A percentile compares a stretch with the other conserved stretches of the same genome.
phyloP scores from a whole-genome alignment of 2,797 vertebrate species.

The Alectoris magna region DNA sequence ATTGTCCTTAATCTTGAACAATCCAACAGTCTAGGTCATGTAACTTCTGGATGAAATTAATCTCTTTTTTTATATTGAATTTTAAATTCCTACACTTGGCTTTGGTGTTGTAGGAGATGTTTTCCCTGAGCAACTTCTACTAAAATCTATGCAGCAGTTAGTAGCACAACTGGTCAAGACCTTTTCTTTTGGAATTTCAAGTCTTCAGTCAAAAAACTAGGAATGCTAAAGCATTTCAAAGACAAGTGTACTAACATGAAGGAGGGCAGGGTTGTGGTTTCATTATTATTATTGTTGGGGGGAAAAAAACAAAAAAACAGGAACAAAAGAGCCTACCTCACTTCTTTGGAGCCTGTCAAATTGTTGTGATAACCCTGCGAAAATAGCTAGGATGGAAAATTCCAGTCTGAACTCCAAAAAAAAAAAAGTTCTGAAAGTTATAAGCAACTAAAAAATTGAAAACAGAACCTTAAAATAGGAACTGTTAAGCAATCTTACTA shows the following conservation, averaged over 20 bases:
- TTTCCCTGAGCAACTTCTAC: neutral
- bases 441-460: neutral
- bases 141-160: neutral
- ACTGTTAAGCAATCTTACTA: conserved; percentile 45
- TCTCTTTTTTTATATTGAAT: neutral
- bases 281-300: neutral
- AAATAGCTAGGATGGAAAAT: conserved; percentile 16
- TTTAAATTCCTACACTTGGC: neutral
- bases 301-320: neutral
- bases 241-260: neutral
- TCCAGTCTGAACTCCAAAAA: neutral
- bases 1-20: neutral
- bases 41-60: neutral
- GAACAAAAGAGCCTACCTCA: neutral
- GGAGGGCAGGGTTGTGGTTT: neutral
- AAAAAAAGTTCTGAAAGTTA: conserved; percentile 7
- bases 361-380: neutral
- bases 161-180: neutral
- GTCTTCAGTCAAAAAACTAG: neutral
- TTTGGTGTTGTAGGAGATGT: neutral
- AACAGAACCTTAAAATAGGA: conserved; percentile 35
- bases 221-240: neutral
- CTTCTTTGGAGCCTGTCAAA: neutral
- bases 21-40: neutral
- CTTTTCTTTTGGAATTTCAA: neutral